Percentiles rank a stretch among this genome's conserved stretches.
These are phyloP conservation scores for Neocrepidodera transversa DNA, from an alignment of 2,888 invertebrate species.

Conservation along the genomic window DNA sequence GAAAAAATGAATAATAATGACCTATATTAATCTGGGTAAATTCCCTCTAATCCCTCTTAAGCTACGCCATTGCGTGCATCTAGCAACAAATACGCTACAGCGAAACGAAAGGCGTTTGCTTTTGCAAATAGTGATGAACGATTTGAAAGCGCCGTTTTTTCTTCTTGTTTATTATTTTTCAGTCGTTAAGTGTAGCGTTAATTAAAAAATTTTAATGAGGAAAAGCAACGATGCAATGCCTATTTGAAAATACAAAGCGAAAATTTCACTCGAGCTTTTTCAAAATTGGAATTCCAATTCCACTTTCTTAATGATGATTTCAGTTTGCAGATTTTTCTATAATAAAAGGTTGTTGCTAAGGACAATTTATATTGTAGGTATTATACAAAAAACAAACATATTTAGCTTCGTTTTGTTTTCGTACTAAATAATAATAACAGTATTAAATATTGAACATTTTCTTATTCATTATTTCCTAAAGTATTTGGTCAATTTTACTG, in stretches of 20 bases:
- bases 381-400: too few species aligned
- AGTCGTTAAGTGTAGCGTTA: constrained; percentile 44
- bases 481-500: too few species aligned
- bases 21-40: too few species aligned
- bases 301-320: constrained; percentile 1
- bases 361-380: too few species aligned
- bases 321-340: too few species aligned
- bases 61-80: neutral
- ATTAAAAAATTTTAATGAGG: constrained; percentile 60
- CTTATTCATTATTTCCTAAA: too few species aligned
- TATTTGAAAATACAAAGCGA: constrained; percentile 33
- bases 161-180: constrained; percentile 25
- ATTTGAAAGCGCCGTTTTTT: constrained; percentile 39
- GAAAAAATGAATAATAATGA: too few species aligned
- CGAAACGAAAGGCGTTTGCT: neutral
- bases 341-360: too few species aligned
- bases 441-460: too few species aligned
- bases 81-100: constrained; percentile 4
- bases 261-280: neutral
- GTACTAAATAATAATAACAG: too few species aligned
- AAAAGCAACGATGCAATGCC: constrained; percentile 57
- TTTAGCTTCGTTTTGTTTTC: too few species aligned
- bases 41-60: too few species aligned
- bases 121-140: constrained; percentile 22
- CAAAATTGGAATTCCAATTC: constrained; percentile 7